Base-by-base conservation (phyloP, 1,140 invertebrate genomes). In the Leptopilina boulardi region DNA sequence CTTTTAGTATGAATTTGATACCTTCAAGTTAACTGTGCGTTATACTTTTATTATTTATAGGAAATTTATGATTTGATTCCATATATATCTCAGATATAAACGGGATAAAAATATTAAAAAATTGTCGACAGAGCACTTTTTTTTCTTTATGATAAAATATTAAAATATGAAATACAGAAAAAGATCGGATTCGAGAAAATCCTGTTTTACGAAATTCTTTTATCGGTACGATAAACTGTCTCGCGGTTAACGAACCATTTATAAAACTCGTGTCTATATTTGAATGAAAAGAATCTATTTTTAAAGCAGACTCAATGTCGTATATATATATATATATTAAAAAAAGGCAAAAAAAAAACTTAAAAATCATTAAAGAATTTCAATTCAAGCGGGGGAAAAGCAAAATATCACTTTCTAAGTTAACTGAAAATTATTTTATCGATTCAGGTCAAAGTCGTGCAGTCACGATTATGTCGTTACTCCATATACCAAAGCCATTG, bases 371-470 rank as follows among this genome's bases (percentile, higher is more conserved):
- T 51, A 18, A 51, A 51, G 47, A 18, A 51, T n/a, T 44, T n/a
- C n/a, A 15, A 51, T 51, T 51, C 26, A 8, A 8, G 15, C 4
- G 10, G 23, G 26, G 15, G 0, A 66, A 66, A 30, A 13, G 23
- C n/a, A 4, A 34, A 66, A 66, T 30, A 30, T 5, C 23, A 66
- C 13, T 66, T 23, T 30, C 26, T 30, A 26, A 66, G 54, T 13
- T 26, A 15, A 30, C 59, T 66, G 59, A 66, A 66, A 30, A 66
- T 30, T 59, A 23, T 66, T 66, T 30, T 66, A 30, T 30, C 23
- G 56, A 66, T 34, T 66, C 23, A 66, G 59, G 59, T 66, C 59
- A 66, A 66, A 66, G 59, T 30, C 23, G 59, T 66, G 23, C 59
- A 23, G 23, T 21, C 56, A 66, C 13, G 13, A 66, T 66, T 34